Evolutionary conservation across 1,140 invertebrate genomes (phyloP).

Genomic region (Samia ricini): DNA sequence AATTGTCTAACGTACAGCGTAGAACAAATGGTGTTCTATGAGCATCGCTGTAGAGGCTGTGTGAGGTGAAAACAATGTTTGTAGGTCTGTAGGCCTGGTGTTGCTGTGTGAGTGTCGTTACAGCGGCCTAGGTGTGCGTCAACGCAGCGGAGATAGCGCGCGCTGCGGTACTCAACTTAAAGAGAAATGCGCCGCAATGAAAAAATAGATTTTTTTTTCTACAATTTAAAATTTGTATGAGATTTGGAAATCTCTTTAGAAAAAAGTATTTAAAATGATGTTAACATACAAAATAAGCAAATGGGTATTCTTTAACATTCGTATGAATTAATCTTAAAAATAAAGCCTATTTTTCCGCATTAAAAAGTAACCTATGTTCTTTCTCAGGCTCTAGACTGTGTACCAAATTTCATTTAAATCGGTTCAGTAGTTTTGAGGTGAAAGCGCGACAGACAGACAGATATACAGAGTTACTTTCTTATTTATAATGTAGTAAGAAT

Average conservation of each 20-base stretch:
- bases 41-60: slow-evolving; percentile 8
- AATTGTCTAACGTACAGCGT: not conserved
- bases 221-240: not conserved
- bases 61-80: slow-evolving; percentile 50
- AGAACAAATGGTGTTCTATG: slow-evolving; percentile 30
- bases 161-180: slow-evolving; percentile 47
- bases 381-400: too few species aligned
- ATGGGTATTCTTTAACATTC: too few species aligned
- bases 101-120: slow-evolving; percentile 36
- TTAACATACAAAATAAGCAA: too few species aligned
- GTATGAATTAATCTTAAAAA: too few species aligned
- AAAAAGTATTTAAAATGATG: too few species aligned
- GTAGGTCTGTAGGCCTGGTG: slow-evolving; percentile 73
- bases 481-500: too few species aligned
- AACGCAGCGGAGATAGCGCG: slow-evolving; percentile 69
- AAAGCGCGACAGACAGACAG: too few species aligned
- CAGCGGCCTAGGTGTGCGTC: slow-evolving; percentile 45
- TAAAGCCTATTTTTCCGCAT: too few species aligned
- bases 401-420: too few species aligned
- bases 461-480: too few species aligned
- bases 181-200: slow-evolving; percentile 65
- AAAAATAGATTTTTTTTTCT: not conserved
- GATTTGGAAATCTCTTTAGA: not conserved
- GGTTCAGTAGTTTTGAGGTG: too few species aligned
- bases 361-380: too few species aligned